Conservation (phyloP, 2,888 invertebrate genomes). For the Macaria notata region DNA sequence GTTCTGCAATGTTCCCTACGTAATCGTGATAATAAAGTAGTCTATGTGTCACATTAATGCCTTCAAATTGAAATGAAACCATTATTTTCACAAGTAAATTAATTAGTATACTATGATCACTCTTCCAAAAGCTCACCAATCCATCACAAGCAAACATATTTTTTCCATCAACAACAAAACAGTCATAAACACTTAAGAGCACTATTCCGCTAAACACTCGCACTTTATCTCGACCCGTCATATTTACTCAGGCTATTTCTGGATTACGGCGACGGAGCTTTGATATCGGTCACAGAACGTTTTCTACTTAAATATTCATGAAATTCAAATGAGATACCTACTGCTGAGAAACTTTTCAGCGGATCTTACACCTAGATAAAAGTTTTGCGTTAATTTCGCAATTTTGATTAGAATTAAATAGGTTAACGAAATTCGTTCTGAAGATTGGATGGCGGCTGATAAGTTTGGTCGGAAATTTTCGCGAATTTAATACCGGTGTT, state of each 20-base stretch:
- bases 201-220: too few relatives aligned
- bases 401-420: slow-evolving; percentile 46
- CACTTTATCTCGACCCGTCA: neutral
- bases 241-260: slow-evolving; percentile 16
- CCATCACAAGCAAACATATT: too few relatives aligned
- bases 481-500: slow-evolving; percentile 6
- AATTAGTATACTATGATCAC: too few relatives aligned
- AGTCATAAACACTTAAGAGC: too few relatives aligned
- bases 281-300: slow-evolving; percentile 27
- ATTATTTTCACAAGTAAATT: too few relatives aligned
- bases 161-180: too few relatives aligned
- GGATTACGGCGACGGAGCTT: slow-evolving; percentile 14
- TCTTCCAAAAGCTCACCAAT: too few relatives aligned
- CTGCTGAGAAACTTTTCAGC: slow-evolving; percentile 19
- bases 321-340: slow-evolving; percentile 59
- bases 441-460: slow-evolving; percentile 17
- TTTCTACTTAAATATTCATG: slow-evolving; percentile 55
- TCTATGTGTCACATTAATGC: too few relatives aligned
- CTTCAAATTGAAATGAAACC: too few relatives aligned
- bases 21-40: too few relatives aligned
- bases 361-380: slow-evolving; percentile 39
- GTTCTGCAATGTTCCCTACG: too few relatives aligned
- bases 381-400: slow-evolving; percentile 44
- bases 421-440: slow-evolving; percentile 36
- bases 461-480: slow-evolving; percentile 9